A percentile compares a stretch with the other conserved stretches of the same genome.
These are phyloP conservation scores for Dicrurus megarhynchus DNA, from an alignment of 2,113 vertebrate species.

Conservation along the genomic window DNA sequence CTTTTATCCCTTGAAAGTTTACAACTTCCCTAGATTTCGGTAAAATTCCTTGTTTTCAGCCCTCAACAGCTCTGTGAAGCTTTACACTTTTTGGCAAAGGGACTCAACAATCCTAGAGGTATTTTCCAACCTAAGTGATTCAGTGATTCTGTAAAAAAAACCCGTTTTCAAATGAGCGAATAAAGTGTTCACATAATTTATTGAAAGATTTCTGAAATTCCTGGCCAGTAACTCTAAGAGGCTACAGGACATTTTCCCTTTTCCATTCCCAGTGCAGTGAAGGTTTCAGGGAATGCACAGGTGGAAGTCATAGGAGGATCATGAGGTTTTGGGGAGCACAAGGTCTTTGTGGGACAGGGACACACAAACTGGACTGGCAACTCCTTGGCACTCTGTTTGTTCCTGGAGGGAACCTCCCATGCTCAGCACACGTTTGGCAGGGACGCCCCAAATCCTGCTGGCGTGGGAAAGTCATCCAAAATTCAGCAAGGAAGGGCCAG, in stretches of 20 bases:
- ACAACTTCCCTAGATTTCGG: not conserved
- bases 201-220: not conserved
- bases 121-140: not conserved
- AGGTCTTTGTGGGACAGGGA: not conserved
- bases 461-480: not conserved
- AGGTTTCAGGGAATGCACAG: not conserved
- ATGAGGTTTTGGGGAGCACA: not conserved
- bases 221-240: not conserved
- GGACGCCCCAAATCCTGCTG: fast-evolving
- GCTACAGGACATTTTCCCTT: not conserved
- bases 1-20: not conserved
- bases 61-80: not conserved
- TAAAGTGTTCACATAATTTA: not conserved
- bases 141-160: not conserved
- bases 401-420: not conserved
- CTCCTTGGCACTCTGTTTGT: not conserved
- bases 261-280: not conserved
- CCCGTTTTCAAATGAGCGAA: not conserved
- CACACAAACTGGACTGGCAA: not conserved
- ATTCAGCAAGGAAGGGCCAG: not conserved
- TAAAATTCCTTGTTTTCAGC: not conserved
- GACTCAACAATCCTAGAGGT: not conserved
- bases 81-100: not conserved
- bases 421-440: not conserved
- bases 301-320: not conserved